phyloP scores from a whole-genome alignment of 2,888 invertebrate genomes.

The Heliconius hortense region DNA sequence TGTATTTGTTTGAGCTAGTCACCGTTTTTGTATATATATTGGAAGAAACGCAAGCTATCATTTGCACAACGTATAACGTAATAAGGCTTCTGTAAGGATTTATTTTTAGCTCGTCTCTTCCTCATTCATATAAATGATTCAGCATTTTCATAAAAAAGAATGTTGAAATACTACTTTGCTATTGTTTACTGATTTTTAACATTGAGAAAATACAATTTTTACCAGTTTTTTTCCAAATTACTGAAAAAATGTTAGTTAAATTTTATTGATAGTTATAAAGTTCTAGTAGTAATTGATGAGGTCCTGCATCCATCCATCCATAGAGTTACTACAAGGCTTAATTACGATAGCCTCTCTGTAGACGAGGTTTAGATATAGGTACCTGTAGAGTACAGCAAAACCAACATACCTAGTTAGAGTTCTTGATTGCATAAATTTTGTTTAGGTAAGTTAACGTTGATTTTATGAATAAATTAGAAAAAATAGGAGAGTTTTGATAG shows the following conservation, averaged over 20 bases:
- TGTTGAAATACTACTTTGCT: not conserved
- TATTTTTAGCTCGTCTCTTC: constrained; percentile 1
- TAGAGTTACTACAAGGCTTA: constrained; percentile 2
- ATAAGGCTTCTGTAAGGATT: constrained; percentile 5
- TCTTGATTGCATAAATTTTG: not conserved
- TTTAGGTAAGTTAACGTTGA: not conserved
- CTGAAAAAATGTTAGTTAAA: not conserved
- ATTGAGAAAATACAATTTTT: not conserved
- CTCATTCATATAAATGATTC: constrained; percentile 4
- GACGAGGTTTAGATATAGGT: not conserved
- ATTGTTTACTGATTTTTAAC: not conserved
- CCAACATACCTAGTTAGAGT: not conserved
- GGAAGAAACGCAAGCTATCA: constrained; percentile 1
- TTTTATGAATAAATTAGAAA: not conserved
- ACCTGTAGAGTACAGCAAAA: not conserved
- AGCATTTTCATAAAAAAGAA: not conserved
- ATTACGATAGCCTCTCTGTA: not conserved
- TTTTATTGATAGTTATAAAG: not conserved
- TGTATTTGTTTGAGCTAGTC: not conserved
- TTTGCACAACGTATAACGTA: constrained; percentile 15
- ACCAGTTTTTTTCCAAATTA: not conserved
- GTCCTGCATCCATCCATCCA: not conserved
- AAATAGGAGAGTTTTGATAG: not conserved
- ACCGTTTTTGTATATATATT: not conserved
- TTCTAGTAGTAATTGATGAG: not conserved